Conservation (phyloP, 2,797 vertebrate species). For the Lutjanus campechanus region DNA sequence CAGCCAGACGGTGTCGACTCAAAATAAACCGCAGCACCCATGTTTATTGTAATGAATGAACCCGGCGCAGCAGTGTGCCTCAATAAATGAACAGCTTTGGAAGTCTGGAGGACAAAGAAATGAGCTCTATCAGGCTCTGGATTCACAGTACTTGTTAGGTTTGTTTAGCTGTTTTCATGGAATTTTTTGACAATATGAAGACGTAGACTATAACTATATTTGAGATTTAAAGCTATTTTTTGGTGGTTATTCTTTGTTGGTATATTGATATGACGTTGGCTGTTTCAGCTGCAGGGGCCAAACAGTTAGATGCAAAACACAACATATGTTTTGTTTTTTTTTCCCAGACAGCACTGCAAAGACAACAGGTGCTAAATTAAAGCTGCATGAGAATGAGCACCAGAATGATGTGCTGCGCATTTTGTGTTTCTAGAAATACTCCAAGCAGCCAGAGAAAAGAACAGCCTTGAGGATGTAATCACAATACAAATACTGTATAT, state of each 20-base stretch:
- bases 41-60: neutral
- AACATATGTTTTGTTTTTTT: neutral
- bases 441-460: neutral
- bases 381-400: constrained; percentile 10
- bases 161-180: neutral
- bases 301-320: neutral
- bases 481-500: neutral
- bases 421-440: neutral
- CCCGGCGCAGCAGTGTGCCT: neutral
- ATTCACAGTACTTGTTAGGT: neutral
- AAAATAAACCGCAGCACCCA: neutral
- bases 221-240: neutral
- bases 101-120: neutral
- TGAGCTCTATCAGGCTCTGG: neutral
- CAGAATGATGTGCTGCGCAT: neutral
- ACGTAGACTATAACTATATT: neutral
- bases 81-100: neutral
- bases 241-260: neutral
- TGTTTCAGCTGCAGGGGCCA: neutral
- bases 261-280: neutral
- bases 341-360: neutral
- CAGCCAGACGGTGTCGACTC: neutral
- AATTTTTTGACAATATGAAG: neutral
- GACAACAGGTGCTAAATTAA: constrained; percentile 22
- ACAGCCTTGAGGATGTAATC: constrained; percentile 15